Base-by-base conservation (phyloP, 1,140 invertebrate genomes). In the Tribolium madens region DNA sequence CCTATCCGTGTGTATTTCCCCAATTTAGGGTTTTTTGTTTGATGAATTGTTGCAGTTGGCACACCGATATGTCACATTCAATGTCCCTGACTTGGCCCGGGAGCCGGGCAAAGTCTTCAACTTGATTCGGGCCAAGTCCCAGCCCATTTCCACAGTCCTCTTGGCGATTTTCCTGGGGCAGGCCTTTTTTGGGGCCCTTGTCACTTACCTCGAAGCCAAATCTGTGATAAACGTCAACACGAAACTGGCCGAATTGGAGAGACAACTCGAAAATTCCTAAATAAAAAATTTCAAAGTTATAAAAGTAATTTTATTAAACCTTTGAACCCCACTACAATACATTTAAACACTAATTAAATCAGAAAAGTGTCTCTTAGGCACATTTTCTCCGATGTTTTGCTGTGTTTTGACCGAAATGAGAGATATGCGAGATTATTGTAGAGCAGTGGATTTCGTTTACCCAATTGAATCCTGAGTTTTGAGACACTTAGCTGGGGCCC, bases 81-180 rank as follows among this genome's bases (percentile, higher is more conserved):
- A 87, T n/a, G 46, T 88, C 26, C 88, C 88, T 3, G 86, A 85
- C 9, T 74, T 88, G 21, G 85, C 82, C 2, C 83, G 87, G 31
- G 83, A 83, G 60, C 87, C 87, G 1, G 75, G 73, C 6, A 86
- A 86, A 77, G 83, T 86, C 1, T 83, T 88, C 14, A 78, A 83
- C 73, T 68, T 87, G 9, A 80, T 85, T 76, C 64, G 77, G n/a
- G 86, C 85, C 77, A 76, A 86, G 3, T 86, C 86, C 0, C 82
- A 81, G 26, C 86, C 86, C 2, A 83, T 88, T 46, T 33, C 81
- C 4, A 87, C 85, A 3, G 80, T 83, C 3, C 69, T 86, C 6
- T 82, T 82, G 21, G 81, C 82, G 6, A 79, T 87, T 31, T 81
- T 88, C 33, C 73, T 84, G n/a, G 81, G 83, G 4, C 87, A 88